Conservation (phyloP, 2,797 vertebrate genomes). For the Spheniscus humboldti region DNA sequence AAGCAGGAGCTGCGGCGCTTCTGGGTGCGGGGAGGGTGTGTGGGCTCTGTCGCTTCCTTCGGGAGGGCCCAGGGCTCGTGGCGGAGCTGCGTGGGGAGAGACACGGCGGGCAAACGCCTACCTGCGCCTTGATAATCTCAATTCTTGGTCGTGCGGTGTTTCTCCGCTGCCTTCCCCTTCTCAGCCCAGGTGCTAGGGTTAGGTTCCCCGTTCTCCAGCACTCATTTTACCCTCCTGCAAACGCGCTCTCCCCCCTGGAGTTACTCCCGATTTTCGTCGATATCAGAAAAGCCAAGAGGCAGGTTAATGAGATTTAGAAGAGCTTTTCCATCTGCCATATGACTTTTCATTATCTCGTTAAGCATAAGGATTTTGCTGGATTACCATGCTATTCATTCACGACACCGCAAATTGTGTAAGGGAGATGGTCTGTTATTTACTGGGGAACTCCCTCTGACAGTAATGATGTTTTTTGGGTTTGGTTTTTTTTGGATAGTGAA, state of each 20-base stretch:
- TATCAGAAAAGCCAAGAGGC: not conserved
- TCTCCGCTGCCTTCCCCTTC: not conserved
- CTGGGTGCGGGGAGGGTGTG: not conserved
- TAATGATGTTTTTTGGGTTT: not conserved
- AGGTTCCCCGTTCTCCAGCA: not conserved
- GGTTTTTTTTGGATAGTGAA: not conserved
- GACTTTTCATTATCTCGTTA: slow-evolving; percentile 33
- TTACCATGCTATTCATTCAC: not conserved
- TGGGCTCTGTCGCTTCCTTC: not conserved
- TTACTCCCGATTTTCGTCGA: not conserved
- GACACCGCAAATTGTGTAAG: not conserved
- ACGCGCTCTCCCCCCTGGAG: fast-evolving
- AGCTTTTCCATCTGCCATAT: not conserved
- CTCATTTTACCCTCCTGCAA: not conserved
- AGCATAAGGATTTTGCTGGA: not conserved
- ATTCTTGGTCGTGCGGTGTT: not conserved
- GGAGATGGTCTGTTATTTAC: not conserved
- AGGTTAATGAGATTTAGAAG: slow-evolving; percentile 26
- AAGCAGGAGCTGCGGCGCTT: not conserved
- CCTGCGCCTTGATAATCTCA: not conserved
- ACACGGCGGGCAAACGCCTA: not conserved
- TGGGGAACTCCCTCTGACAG: not conserved
- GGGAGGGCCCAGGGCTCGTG: not conserved
- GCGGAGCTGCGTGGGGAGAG: not conserved
- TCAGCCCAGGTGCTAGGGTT: not conserved